Evolutionary conservation across 2,113 vertebrate species (phyloP).

Genomic region (Amia ocellicauda): DNA sequence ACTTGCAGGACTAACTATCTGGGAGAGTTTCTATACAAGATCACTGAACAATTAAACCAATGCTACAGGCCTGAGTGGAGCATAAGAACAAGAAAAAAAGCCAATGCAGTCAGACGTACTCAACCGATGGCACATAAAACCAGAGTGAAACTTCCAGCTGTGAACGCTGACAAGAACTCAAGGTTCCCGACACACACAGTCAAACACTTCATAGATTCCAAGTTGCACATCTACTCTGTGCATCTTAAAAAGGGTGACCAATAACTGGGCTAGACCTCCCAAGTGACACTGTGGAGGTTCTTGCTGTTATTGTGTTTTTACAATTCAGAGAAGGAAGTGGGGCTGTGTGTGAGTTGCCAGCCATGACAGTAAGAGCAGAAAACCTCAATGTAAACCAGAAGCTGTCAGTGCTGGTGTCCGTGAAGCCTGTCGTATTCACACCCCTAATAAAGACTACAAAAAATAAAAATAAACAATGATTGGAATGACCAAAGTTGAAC

Average conservation of each 20-base stretch:
- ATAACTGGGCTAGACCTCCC: conserved; percentile 61
- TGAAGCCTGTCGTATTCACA: too few species aligned
- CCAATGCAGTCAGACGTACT: neutral
- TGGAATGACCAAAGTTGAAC: too few species aligned
- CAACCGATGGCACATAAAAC: neutral
- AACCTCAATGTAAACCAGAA: too few species aligned
- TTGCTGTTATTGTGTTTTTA: conserved; percentile 16
- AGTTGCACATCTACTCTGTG: conserved; percentile 32
- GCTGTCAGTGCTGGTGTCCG: too few species aligned
- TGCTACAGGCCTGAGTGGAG: neutral
- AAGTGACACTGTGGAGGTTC: conserved; percentile 56
- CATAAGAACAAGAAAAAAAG: neutral
- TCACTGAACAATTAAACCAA: neutral
- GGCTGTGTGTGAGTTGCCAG: neutral
- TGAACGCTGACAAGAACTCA: neutral
- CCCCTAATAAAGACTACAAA: too few species aligned
- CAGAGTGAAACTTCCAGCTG: conserved; percentile 13
- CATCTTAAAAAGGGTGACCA: conserved; percentile 44
- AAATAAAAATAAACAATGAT: too few species aligned
- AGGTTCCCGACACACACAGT: conserved; percentile 1
- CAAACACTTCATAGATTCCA: conserved; percentile 31
- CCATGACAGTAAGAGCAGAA: too few species aligned
- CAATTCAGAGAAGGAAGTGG: conserved; percentile 24
- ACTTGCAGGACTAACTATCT: neutral
- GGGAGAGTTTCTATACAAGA: neutral